Evolutionary conservation across 2,113 vertebrate genomes (phyloP).

Genomic region (Thinocorus orbignyianus): DNA sequence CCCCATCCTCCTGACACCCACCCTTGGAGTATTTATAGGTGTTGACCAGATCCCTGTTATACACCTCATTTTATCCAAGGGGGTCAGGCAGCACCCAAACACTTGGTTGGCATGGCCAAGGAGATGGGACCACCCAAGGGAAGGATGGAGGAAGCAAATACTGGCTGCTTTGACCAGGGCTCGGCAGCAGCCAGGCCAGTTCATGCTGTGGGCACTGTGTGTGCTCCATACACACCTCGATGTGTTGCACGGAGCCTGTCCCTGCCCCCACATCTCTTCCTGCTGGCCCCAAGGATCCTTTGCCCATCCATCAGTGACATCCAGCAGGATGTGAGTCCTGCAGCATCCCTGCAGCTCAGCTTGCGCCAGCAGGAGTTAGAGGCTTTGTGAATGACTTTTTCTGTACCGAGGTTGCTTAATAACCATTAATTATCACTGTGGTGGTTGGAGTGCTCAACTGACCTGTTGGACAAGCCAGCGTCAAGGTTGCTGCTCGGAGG

Average conservation of each 20-base stretch:
- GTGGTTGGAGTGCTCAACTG: background rate
- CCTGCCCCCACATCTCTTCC: accelerated
- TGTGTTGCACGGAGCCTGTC: background rate
- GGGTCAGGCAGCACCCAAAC: background rate
- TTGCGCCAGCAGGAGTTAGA: background rate
- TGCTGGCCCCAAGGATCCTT: background rate
- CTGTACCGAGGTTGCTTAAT: background rate
- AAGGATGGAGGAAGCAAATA: background rate
- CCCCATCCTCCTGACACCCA: too few species aligned
- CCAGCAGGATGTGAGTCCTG: background rate
- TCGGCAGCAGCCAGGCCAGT: background rate
- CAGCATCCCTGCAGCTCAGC: background rate
- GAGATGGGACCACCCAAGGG: background rate
- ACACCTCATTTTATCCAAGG: accelerated
- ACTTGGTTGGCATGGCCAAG: background rate
- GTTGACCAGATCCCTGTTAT: too few species aligned
- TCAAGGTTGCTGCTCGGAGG: background rate
- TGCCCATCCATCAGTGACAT: background rate
- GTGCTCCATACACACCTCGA: accelerated
- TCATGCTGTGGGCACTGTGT: accelerated
- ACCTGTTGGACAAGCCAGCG: background rate
- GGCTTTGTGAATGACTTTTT: background rate
- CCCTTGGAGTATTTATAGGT: too few species aligned
- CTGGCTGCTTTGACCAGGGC: background rate
- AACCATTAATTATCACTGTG: background rate